These are phyloP conservation scores for Elmis aenea DNA, from an alignment of 2,888 invertebrate genomes.

Conservation along the genomic window DNA sequence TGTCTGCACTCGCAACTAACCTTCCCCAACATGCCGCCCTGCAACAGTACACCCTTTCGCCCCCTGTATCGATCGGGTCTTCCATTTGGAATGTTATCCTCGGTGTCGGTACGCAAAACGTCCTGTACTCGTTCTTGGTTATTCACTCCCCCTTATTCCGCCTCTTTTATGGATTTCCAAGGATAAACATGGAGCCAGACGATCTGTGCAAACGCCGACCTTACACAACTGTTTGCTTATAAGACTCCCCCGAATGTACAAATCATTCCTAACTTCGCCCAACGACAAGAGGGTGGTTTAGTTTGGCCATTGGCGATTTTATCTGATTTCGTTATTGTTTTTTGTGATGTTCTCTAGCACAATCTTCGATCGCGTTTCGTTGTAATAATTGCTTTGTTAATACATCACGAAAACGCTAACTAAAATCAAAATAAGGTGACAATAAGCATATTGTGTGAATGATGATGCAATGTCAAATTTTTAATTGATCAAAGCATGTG, in stretches of 20 bases:
- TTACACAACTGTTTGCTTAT: no score
- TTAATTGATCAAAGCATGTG: no score
- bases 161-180: no score
- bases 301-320: slow-evolving; percentile 8
- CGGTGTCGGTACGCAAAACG: slow-evolving; percentile 2
- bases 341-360: slow-evolving; percentile 4
- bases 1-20: slow-evolving; percentile 16
- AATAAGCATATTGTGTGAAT: no score
- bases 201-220: no score
- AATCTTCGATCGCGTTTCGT: slow-evolving; percentile 5
- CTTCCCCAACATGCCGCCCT: slow-evolving; percentile 16
- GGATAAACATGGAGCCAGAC: no score
- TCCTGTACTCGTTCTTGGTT: background rate
- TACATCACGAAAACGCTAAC: no score
- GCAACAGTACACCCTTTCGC: slow-evolving; percentile 15
- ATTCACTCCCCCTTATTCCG: background rate
- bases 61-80: slow-evolving; percentile 13
- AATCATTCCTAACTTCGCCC: no score
- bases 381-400: background rate
- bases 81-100: slow-evolving; percentile 4
- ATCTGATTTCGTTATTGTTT: slow-evolving; percentile 7
- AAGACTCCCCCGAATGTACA: no score
- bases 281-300: no score
- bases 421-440: no score
- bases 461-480: no score